Evolutionary conservation across 2,797 vertebrate species (phyloP).

Genomic region (Rhyacichthys aspro): DNA sequence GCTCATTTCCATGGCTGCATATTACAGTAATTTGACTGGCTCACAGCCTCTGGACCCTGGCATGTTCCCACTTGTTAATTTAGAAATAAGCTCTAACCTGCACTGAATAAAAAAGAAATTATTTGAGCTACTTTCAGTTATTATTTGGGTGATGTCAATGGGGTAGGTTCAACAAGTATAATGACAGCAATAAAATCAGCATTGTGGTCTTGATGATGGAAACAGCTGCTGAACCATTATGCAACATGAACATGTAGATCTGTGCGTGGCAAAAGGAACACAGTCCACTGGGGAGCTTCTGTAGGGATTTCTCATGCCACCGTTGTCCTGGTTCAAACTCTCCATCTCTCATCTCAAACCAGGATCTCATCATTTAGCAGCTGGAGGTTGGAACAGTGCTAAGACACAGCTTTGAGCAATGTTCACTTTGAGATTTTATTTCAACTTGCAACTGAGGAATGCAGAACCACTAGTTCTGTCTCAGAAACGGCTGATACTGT

Average conservation of each 20-base stretch:
- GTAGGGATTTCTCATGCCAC: neutral
- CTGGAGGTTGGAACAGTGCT: too few relatives aligned
- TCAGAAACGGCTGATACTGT: neutral
- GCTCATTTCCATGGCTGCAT: too few relatives aligned
- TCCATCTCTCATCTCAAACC: neutral
- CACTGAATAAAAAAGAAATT: too few relatives aligned
- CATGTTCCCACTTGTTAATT: too few relatives aligned
- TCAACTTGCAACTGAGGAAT: constrained; percentile 13
- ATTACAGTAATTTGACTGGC: too few relatives aligned
- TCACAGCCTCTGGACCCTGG: too few relatives aligned
- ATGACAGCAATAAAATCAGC: constrained; percentile 7
- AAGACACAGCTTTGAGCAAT: neutral
- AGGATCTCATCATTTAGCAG: neutral
- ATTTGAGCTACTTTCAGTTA: too few relatives aligned
- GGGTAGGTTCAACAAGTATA: neutral
- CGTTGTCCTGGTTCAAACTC: neutral
- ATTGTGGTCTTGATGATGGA: constrained; percentile 1
- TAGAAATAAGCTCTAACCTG: too few relatives aligned
- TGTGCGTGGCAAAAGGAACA: constrained; percentile 5
- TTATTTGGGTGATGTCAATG: too few relatives aligned
- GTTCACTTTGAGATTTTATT: neutral
- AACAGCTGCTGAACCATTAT: constrained; percentile 34
- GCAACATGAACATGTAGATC: constrained; percentile 17
- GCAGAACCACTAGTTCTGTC: constrained; percentile 1
- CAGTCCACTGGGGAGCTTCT: constrained; percentile 15